These are phyloP conservation scores for Clangula hyemalis DNA, from an alignment of 2,797 vertebrate species.

Conservation along the genomic window DNA sequence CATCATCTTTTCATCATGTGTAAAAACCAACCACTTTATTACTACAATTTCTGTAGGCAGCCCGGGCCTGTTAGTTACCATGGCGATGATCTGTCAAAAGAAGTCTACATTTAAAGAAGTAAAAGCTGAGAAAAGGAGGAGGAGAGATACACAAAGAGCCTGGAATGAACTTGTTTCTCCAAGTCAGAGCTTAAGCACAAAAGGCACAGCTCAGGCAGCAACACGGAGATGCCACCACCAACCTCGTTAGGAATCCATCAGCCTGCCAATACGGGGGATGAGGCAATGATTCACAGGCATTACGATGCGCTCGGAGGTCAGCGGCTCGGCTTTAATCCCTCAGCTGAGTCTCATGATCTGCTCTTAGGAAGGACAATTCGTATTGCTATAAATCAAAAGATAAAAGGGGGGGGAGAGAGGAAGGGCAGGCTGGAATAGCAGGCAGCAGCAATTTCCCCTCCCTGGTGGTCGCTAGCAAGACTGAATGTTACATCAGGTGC, in stretches of 20 bases:
- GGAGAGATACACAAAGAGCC: constrained; percentile 63
- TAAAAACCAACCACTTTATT: constrained; percentile 72
- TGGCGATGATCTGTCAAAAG: constrained; percentile 69
- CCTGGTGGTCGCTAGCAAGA: background rate
- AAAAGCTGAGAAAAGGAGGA: constrained; percentile 62
- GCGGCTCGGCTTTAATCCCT: constrained; percentile 6
- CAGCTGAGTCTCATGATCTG: background rate
- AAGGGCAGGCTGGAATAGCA: background rate
- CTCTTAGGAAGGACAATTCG: background rate
- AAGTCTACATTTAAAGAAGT: constrained; percentile 49
- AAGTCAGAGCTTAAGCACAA: constrained; percentile 60
- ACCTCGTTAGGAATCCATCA: constrained; percentile 47
- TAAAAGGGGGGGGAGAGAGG: background rate
- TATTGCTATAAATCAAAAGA: background rate
- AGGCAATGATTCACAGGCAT: constrained; percentile 29
- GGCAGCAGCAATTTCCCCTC: background rate
- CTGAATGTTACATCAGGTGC: background rate
- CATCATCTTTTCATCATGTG: constrained; percentile 75
- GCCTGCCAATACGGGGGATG: constrained; percentile 40
- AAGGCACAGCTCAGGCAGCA: constrained; percentile 19
- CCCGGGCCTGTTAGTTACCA: constrained; percentile 59
- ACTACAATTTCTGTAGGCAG: constrained; percentile 71
- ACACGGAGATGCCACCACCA: constrained; percentile 31
- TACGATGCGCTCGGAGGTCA: background rate
- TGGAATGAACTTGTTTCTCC: constrained; percentile 68